Evolutionary conservation across 2,888 invertebrate genomes (phyloP).

Genomic region (Subacronicta megacephala): DNA sequence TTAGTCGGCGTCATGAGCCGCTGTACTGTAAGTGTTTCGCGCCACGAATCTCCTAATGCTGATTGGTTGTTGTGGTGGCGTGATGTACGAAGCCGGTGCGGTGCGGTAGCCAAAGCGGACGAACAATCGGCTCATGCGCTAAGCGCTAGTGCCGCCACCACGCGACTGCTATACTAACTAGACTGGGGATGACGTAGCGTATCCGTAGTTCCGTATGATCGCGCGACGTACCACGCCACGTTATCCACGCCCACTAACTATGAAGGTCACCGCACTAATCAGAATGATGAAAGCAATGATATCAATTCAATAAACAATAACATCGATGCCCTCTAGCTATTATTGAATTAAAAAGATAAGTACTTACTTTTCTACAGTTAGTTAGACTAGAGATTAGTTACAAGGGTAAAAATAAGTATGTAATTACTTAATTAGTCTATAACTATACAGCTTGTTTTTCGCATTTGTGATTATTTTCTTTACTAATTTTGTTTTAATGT

Average conservation of each 20-base stretch:
- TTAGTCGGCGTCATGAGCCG: constrained; percentile 61
- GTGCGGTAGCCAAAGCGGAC: constrained; percentile 52
- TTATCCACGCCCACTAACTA: constrained; percentile 57
- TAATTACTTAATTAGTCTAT: no score
- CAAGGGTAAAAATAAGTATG: no score
- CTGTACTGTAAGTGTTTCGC: constrained; percentile 65
- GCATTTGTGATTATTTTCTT: no score
- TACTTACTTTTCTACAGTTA: background rate
- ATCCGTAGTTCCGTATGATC: constrained; percentile 59
- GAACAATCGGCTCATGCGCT: constrained; percentile 48
- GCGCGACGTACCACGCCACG: constrained; percentile 61
- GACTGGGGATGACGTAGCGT: constrained; percentile 66
- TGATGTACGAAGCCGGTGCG: constrained; percentile 73
- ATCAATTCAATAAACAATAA: constrained; percentile 47
- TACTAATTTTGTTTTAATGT: no score
- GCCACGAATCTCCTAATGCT: constrained; percentile 67
- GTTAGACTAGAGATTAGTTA: no score
- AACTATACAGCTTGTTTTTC: no score
- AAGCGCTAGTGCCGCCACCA: constrained; percentile 79
- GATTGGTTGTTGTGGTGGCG: constrained; percentile 83
- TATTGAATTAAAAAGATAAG: no score
- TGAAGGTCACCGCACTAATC: constrained; percentile 71
- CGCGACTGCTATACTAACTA: constrained; percentile 55
- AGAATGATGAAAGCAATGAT: constrained; percentile 55
- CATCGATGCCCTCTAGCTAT: constrained; percentile 19